phyloP scores from a whole-genome alignment of 2,797 vertebrate genomes.

The Peromyscus eremicus region DNA sequence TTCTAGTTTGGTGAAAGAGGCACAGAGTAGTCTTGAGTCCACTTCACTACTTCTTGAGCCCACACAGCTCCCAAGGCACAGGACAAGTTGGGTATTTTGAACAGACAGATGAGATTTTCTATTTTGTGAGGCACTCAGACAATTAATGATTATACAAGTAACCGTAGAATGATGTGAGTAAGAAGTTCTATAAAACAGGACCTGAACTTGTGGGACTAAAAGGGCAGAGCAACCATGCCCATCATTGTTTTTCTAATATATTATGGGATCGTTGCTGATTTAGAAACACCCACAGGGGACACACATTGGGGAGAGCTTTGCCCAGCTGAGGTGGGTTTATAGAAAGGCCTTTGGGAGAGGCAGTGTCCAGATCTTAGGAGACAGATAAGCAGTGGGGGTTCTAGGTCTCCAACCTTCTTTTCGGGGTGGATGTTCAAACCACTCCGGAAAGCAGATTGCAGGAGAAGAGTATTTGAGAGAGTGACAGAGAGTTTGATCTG shows the following conservation, averaged over 20 bases:
- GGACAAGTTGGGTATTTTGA: neutral
- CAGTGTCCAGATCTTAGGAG: neutral
- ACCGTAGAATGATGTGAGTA: neutral
- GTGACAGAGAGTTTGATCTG: neutral
- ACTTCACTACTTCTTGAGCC: neutral
- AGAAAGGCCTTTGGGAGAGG: neutral
- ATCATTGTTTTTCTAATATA: neutral
- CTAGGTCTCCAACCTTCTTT: neutral
- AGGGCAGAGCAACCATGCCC: too few relatives aligned
- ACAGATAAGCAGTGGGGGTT: neutral
- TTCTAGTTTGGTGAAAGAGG: neutral
- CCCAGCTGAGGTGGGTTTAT: neutral
- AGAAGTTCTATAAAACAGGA: constrained; percentile 36
- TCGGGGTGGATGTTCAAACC: neutral
- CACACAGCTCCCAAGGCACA: neutral
- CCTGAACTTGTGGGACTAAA: neutral
- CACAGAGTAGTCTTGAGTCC: neutral
- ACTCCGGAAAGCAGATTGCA: neutral
- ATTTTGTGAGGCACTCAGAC: neutral
- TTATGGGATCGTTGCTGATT: fast-evolving
- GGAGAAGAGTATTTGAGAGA: neutral
- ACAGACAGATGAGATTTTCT: neutral
- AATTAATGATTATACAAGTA: neutral
- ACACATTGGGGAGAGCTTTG: fast-evolving
- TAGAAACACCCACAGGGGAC: neutral